Evolutionary conservation across 2,797 vertebrate species (phyloP), one percentile per base, ranked within the genome.

Genomic region (Adrianichthys oophorus): DNA sequence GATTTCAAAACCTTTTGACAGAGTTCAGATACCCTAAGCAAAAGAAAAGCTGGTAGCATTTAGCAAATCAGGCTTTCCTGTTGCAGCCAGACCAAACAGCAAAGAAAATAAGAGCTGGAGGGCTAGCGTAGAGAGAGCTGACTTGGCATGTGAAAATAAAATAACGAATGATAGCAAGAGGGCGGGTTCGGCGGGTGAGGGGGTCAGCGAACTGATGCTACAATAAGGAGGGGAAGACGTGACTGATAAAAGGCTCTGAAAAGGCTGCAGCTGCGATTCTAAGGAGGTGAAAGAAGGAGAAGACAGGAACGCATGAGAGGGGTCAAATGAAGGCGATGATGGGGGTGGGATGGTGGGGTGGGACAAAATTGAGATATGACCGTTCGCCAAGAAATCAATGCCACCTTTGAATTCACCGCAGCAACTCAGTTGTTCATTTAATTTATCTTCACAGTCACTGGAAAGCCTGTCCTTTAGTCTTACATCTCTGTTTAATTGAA

Each of bases 111-210:
- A 41, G 56, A 62, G 48, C 48, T 52, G 55, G 48, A 62, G 56
- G 26, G 54, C 57, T 29, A 41, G 47, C 40, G 59, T 43, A 51
- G 50, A 14, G 41, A 58, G 53, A 63, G 67, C 65, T 67, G 75
- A 78, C 66, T 75, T 78, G 81, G 84, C 81, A 81, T 68, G 72
- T 78, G 73, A 62, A 80, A 86, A 78, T 74, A 64, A 83, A 85
- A 59, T 65, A 64, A 68, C 61, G 68, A 70, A 80, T 49, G 59
- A 76, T 78, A 57, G 62, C 7, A 49, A 65, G 55, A 29, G 66
- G 64, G 58, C 62, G 18, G 40, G 70, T 58, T 56, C 56, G 26
- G 54, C 32, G 29, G 52, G 62, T 54, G 65, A 56, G 83, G 78
- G 71, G 77, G 77, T 80, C 73, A 82, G 56, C 59, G 56, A 59